A percentile compares a stretch with the other conserved stretches of the same genome.
Evolutionary conservation across 2,888 invertebrate species (phyloP).

Genomic region (Beris morrisii): DNA sequence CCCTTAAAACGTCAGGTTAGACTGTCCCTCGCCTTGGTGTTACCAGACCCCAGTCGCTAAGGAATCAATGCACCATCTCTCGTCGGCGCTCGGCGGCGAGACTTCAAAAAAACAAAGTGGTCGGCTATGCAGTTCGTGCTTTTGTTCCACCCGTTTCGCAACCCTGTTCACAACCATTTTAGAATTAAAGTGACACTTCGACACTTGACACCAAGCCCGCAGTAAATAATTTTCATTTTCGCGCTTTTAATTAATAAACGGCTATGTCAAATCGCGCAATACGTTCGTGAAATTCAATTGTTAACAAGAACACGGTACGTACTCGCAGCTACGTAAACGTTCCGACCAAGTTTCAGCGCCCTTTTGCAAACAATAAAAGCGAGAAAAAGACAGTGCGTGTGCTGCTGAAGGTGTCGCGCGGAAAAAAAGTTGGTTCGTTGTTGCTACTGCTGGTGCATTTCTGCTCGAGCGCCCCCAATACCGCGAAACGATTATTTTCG

Average conservation of each 20-base stretch:
- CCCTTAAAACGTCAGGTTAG: slow-evolving; percentile 7
- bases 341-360: neutral
- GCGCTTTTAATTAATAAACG: slow-evolving; percentile 19
- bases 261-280: neutral
- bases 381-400: no score
- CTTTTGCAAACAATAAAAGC: no score
- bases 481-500: neutral
- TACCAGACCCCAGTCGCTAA: neutral
- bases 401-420: no score
- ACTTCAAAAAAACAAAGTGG: no score
- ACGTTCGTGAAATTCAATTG: neutral
- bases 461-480: no score
- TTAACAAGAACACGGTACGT: neutral
- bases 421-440: no score
- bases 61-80: no score
- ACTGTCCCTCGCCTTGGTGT: slow-evolving; percentile 16
- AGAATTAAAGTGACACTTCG: slow-evolving; percentile 26
- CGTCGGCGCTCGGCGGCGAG: no score
- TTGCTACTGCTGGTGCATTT: no score
- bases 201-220: neutral
- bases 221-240: slow-evolving; percentile 19
- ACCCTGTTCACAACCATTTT: slow-evolving; percentile 18
- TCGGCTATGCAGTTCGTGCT: neutral
- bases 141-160: slow-evolving; percentile 4
- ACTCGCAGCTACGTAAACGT: neutral